Conservation (phyloP, 2,888 invertebrate species). For the Chelonus formosanus region DNA sequence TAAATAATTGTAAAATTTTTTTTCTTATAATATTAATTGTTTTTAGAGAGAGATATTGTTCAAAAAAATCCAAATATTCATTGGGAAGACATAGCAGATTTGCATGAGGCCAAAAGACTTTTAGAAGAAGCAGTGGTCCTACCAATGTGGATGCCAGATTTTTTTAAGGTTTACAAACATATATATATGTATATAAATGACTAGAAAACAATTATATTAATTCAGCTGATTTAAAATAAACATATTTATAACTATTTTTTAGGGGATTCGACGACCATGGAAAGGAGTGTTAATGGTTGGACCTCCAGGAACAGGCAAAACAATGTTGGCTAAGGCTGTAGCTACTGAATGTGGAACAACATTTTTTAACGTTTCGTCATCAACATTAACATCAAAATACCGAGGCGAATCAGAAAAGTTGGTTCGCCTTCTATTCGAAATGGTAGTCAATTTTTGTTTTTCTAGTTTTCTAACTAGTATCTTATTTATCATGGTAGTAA, state of each 20-base stretch:
- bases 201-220: background rate
- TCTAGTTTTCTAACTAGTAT: too few species aligned
- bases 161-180: constrained; percentile 96
- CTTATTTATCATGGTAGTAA: too few species aligned
- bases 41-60: constrained; percentile 88
- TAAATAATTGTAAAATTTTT: too few species aligned
- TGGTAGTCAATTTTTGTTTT: constrained; percentile 70
- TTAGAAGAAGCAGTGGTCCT: constrained; percentile 97
- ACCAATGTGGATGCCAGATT: constrained; percentile 98
- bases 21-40: constrained; percentile 12
- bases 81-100: constrained; percentile 94
- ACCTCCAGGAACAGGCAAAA: constrained; percentile 94
- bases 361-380: constrained; percentile 96
- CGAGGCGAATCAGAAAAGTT: constrained; percentile 99
- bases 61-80: constrained; percentile 95
- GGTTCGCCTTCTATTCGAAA: constrained; percentile 94
- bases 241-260: constrained; percentile 30
- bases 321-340: constrained; percentile 96
- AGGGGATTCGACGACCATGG: constrained; percentile 96
- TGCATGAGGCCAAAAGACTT: constrained; percentile 87
- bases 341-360: constrained; percentile 98
- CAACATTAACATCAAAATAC: constrained; percentile 97
- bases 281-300: constrained; percentile 96
- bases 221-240: background rate
- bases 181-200: constrained; percentile 34